Evolutionary conservation across 2,888 invertebrate genomes (phyloP), one percentile per base, ranked within the genome.

Genomic region (Hoplodrina blanda): DNA sequence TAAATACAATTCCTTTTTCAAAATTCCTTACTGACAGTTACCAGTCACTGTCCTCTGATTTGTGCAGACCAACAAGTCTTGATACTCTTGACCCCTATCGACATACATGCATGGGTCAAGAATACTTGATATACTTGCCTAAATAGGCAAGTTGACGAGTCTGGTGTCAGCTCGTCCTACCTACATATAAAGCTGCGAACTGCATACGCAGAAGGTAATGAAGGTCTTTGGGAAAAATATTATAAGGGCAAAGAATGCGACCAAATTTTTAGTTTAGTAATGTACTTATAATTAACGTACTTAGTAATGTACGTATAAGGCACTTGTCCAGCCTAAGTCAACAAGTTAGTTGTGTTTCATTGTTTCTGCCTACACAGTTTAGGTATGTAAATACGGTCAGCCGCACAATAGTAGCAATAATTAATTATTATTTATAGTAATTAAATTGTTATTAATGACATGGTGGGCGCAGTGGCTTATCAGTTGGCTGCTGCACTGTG

Each of bases 91-190:
- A 76, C 59, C 82, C 67, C 46, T 41, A 50, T 73, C 61, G 60
- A 70, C 65, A 52, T 71, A 50, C 6, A 17, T 55, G 67, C 33
- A 46, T 41, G 67, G 78, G 70, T 80, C 80, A 84, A 79, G 76
- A 69, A 65, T 77, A 60, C 63, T 69, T 55, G 57, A 56, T 50
- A 49, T 52, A 70, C 77, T 81, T 46, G 60, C 83, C 80, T 56
- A 83, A 84, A 84, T 71, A 77, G 80, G 85, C 46, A 86, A 80
- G 75, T 78, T 69, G 71, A 53, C 59, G 56, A 46, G 62, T 41
- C 57, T 68, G 57, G 30, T 54, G 52, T 17, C 53, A 41, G 44
- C 20, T 6, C n/a, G n/a, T 10, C 33, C 6, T 30, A 46, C 46
- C 20, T 41, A 2, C 25, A 25, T 25, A 46, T 46, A 5, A 46